phyloP scores from a whole-genome alignment of 1,140 invertebrate genomes.

The Cecropterus lyciades region DNA sequence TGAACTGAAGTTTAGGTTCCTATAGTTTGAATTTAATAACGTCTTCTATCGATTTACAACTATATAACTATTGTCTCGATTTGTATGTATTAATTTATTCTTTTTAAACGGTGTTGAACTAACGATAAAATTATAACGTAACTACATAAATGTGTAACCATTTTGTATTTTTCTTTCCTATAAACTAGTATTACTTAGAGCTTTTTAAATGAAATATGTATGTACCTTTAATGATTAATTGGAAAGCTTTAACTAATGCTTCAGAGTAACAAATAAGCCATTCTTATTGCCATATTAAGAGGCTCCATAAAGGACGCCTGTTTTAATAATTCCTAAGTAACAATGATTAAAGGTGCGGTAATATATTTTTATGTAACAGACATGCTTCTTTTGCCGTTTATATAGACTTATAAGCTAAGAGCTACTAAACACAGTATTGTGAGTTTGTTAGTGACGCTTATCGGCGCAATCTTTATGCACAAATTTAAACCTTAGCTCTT shows the following conservation, averaged over 20 bases:
- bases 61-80: constrained; percentile 35
- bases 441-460: too few species aligned
- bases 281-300: constrained; percentile 59
- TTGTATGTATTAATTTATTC: constrained; percentile 36
- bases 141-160: not conserved
- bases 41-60: constrained; percentile 40
- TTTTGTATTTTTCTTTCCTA: constrained; percentile 6
- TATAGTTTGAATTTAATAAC: constrained; percentile 73
- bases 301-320: not conserved
- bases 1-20: constrained; percentile 78
- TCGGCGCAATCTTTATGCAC: too few species aligned
- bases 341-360: not conserved
- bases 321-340: not conserved
- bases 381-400: too few species aligned
- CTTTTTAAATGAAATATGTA: constrained; percentile 12
- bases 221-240: constrained; percentile 35
- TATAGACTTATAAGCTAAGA: too few species aligned
- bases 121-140: constrained; percentile 4
- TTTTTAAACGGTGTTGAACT: constrained; percentile 15
- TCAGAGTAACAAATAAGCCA: constrained; percentile 60
- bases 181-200: constrained; percentile 25
- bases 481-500: too few species aligned
- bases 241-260: constrained; percentile 70
- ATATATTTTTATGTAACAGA: not conserved
- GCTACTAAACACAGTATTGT: too few species aligned